phyloP scores from a whole-genome alignment of 1,140 invertebrate species.

The Conus ventricosus region DNA sequence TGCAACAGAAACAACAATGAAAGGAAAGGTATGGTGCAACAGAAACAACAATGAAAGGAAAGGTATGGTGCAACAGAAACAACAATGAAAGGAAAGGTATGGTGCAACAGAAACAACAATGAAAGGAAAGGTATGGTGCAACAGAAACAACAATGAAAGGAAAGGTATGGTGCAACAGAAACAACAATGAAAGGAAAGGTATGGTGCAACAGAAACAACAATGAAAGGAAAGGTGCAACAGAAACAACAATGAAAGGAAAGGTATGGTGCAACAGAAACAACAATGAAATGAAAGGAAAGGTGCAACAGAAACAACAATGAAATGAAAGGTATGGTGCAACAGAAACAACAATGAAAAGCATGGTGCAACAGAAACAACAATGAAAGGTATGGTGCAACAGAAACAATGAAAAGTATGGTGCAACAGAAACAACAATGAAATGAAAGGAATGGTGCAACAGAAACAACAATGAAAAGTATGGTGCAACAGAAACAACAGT shows the following conservation, averaged over 20 bases:
- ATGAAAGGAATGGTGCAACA: constrained; percentile 38
- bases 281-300: constrained; percentile 34
- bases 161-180: constrained; percentile 46
- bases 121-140: constrained; percentile 39
- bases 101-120: constrained; percentile 45
- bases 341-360: constrained; percentile 41
- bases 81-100: constrained; percentile 46
- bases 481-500: constrained; percentile 45
- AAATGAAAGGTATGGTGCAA: constrained; percentile 39
- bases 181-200: constrained; percentile 41
- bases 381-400: constrained; percentile 32
- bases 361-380: constrained; percentile 52
- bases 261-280: constrained; percentile 49
- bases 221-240: background rate
- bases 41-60: constrained; percentile 44
- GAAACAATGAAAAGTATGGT: constrained; percentile 45
- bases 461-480: constrained; percentile 50
- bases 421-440: constrained; percentile 43
- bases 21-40: constrained; percentile 38
- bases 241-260: constrained; percentile 44
- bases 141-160: constrained; percentile 41
- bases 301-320: constrained; percentile 43
- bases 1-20: constrained; percentile 43
- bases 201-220: constrained; percentile 52
- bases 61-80: constrained; percentile 49